Conservation (phyloP, 2,888 invertebrate species). For the Protodeltote pygarga region DNA sequence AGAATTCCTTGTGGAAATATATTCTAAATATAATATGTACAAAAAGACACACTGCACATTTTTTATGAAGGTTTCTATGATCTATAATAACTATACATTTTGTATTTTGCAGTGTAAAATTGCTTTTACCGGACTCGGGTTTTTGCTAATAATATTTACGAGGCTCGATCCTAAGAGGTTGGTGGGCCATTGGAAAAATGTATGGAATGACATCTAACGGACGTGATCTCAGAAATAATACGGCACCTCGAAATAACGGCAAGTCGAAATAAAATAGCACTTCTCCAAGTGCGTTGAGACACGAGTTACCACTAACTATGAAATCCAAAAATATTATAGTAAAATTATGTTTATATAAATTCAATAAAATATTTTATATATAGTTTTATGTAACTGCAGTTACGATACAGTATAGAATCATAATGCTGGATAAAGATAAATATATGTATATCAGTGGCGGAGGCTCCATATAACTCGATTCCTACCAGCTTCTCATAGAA, state of each 20-base stretch:
- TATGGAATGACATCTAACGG: slow-evolving; percentile 16
- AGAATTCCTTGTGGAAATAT: too few species aligned
- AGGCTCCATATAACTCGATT: too few species aligned
- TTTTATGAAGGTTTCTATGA: background rate
- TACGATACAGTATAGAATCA: too few species aligned
- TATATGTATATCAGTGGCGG: too few species aligned
- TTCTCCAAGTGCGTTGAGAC: slow-evolving; percentile 50
- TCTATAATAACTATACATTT: background rate
- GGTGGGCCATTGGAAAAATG: slow-evolving; percentile 14
- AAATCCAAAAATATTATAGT: slow-evolving; percentile 22
- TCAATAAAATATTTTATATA: too few species aligned
- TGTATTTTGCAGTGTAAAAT: slow-evolving; percentile 9
- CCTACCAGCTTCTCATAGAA: too few species aligned
- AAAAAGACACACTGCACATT: background rate
- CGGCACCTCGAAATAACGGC: slow-evolving; percentile 39
- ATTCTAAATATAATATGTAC: background rate
- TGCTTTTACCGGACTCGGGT: slow-evolving; percentile 14
- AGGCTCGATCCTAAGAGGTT: slow-evolving; percentile 8
- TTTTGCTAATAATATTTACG: slow-evolving; percentile 33
- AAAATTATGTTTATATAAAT: background rate
- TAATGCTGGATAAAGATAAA: too few species aligned
- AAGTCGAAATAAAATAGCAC: slow-evolving; percentile 58
- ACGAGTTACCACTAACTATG: slow-evolving; percentile 20
- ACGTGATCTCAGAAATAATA: slow-evolving; percentile 50
- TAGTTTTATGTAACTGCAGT: too few species aligned